Percentiles rank a stretch among this genome's conserved stretches.
These are phyloP conservation scores for Polylopha cassiicola DNA, from an alignment of 2,888 invertebrate species.

Conservation along the genomic window DNA sequence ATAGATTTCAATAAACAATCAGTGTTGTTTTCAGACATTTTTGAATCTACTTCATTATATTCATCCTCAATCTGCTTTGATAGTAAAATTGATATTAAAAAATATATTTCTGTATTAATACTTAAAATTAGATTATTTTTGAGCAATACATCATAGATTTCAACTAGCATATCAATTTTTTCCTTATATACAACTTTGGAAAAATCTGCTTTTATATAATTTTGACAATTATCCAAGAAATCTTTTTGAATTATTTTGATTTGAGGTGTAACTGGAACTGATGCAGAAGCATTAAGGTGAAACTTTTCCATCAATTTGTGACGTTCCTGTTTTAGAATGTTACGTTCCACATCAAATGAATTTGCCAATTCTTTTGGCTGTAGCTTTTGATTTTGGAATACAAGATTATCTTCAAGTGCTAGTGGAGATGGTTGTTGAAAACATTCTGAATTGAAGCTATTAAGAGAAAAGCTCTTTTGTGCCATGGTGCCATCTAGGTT, in stretches of 20 bases:
- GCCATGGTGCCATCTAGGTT: constrained; percentile 49
- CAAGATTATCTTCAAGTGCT: constrained; percentile 54
- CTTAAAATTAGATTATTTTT: constrained; percentile 80
- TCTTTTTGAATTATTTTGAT: constrained; percentile 54
- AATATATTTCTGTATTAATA: constrained; percentile 82
- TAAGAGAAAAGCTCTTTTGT: constrained; percentile 55
- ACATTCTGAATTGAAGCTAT: constrained; percentile 53
- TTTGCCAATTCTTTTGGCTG: constrained; percentile 49
- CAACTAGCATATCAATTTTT: constrained; percentile 73
- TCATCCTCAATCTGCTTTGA: constrained; percentile 65
- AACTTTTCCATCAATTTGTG: constrained; percentile 71
- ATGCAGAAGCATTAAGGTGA: constrained; percentile 49
- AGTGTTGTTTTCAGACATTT: constrained; percentile 31
- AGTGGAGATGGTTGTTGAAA: constrained; percentile 53
- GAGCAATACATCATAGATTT: constrained; percentile 78
- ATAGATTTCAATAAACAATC: constrained; percentile 43
- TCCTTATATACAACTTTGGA: constrained; percentile 67
- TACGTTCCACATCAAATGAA: constrained; percentile 60
- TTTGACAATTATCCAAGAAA: constrained; percentile 37
- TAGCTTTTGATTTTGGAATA: constrained; percentile 53
- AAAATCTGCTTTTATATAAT: constrained; percentile 56
- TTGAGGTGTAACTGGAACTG: constrained; percentile 40
- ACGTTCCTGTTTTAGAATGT: constrained; percentile 61
- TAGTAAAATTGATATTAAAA: constrained; percentile 80
- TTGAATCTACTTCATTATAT: constrained; percentile 37